Conservation (phyloP, 2,797 vertebrate species). For the Sebastes miniatus region DNA sequence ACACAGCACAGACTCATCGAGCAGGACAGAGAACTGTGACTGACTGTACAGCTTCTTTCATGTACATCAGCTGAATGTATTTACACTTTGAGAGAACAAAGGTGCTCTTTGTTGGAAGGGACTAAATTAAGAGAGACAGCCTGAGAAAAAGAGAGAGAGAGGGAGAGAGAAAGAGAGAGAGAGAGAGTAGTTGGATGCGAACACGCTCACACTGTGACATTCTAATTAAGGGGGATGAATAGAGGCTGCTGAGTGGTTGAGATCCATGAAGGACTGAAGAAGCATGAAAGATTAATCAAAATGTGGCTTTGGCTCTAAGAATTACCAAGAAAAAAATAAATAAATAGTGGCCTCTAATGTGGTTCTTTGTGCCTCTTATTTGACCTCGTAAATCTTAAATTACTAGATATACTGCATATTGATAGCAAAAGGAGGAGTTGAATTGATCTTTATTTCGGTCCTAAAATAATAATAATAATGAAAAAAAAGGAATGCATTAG, state of each 20-base stretch:
- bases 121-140: not conserved
- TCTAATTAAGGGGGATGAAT: conserved; percentile 48
- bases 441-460: not conserved
- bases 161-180: no score
- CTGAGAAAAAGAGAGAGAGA: no score
- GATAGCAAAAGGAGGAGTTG: not conserved
- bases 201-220: conserved; percentile 16
- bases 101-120: conserved; percentile 8
- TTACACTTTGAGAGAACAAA: conserved; percentile 4
- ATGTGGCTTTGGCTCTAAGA: not conserved
- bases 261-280: conserved; percentile 24
- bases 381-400: not conserved
- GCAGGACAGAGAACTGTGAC: not conserved
- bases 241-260: conserved; percentile 21
- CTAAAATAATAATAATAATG: not conserved
- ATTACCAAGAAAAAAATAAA: not conserved
- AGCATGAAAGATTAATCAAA: not conserved
- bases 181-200: conserved; percentile 1
- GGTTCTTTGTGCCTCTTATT: not conserved
- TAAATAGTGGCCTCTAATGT: not conserved
- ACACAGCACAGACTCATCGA: not conserved
- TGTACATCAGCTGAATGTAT: not conserved
- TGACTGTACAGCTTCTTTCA: not conserved
- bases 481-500: no score
- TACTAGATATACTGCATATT: not conserved